Evolutionary conservation across 92 coral and sea anemone genomes (phyloP).

Genomic region (Epizoanthus illoricatus): DNA sequence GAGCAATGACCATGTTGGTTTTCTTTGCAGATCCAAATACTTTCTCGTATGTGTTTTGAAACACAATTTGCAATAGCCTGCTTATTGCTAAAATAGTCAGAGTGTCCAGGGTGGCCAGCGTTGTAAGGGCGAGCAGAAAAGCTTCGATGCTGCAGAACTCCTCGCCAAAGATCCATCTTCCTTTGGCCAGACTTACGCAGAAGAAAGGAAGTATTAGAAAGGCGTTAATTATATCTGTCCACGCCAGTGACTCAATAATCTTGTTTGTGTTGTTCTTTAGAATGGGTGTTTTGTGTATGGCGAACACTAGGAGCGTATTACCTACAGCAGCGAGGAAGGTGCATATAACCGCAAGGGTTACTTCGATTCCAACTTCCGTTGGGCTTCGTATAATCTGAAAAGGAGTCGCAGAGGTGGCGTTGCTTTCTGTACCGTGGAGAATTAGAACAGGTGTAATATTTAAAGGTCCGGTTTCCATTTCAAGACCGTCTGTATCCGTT

Average conservation of each 20-base stretch:
- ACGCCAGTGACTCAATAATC: no score
- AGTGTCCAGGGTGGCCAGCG: neutral
- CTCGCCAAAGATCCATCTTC: no score
- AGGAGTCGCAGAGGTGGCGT: neutral
- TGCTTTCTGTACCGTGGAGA: neutral
- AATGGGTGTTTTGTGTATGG: neutral
- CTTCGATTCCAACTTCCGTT: no score
- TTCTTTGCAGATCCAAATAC: neutral
- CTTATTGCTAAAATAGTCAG: neutral
- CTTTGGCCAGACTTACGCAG: no score
- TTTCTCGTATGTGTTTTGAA: no score
- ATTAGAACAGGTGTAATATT: neutral
- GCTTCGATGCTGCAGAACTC: no score
- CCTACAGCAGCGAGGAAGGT: no score
- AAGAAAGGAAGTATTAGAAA: slow-evolving; percentile 1
- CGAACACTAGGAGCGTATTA: neutral
- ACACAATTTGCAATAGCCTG: neutral
- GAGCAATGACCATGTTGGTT: slow-evolving; percentile 15
- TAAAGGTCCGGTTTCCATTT: neutral
- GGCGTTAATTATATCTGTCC: slow-evolving; percentile 1
- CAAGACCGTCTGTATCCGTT: no score
- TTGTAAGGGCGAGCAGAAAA: no score
- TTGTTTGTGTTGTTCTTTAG: no score
- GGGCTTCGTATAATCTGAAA: no score
- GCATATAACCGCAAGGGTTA: no score